Base-by-base conservation (phyloP, 2,888 invertebrate genomes). In the Dasypogon diadema region DNA sequence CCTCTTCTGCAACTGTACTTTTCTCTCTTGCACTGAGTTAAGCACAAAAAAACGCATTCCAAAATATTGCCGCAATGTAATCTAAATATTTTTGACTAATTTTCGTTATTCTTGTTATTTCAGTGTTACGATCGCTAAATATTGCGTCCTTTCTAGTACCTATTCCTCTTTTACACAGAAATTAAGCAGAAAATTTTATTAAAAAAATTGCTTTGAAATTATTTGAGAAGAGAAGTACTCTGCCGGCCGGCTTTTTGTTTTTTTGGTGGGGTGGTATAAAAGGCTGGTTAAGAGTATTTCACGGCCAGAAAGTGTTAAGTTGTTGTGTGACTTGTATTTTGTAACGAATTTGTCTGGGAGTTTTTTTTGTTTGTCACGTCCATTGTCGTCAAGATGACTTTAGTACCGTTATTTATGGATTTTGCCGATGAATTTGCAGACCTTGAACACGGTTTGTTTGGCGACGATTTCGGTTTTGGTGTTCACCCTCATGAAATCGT, bases 341-440 rank as follows among this genome's bases (percentile, higher is more conserved):
- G n/a, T n/a, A n/a, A n/a, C n/a, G 1, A 6, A 10, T 18, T 21
- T 8, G 54, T 16, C 18, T 12, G 55, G n/a, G n/a, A n/a, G n/a
- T n/a, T n/a, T n/a, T n/a, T n/a, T 12, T 37, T 55, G 55, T 55
- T 18, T 18, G 2, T 18, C 54, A 26, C 4, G n/a, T n/a, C n/a
- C n/a, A n/a, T n/a, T n/a, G n/a, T n/a, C n/a, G n/a, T 0, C 5
- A 56, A 55, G 16, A 75, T 75, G 75, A 46, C 75, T 24, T 14
- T 48, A 12, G 30, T 68, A 56, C 68, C 75, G 56, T 21, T 58
- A 68, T 42, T 68, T 1, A 68, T 68, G 70, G 22, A 37, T 21
- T 34, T 70, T 8, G 26, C 54, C 10, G 55, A 65, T 10, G 65
- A 42, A 12, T 54, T 75, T 2, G 24, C 14, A 6, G 51, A 60